Evolutionary conservation across 2,888 invertebrate species (phyloP).

Genomic region (Prenolepis imparis): DNA sequence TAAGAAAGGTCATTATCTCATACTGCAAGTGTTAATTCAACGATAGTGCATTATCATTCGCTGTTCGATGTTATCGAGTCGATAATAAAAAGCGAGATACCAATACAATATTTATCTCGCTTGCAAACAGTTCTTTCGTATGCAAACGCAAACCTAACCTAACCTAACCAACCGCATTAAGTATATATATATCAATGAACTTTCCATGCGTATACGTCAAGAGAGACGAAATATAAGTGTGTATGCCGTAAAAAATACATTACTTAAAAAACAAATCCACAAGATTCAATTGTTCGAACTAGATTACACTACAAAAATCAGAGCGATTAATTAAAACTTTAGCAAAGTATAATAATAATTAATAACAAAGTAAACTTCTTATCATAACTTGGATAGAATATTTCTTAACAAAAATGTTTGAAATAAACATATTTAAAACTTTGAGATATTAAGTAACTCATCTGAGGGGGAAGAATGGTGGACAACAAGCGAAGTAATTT

Average conservation of each 20-base stretch:
- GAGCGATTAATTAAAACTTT: no score
- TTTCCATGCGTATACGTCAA: constrained; percentile 41
- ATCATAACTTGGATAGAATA: background rate
- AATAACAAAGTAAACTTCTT: background rate
- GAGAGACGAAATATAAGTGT: constrained; percentile 23
- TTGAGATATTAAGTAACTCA: background rate
- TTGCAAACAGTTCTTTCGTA: background rate
- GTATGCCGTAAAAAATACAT: background rate
- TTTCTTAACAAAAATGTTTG: background rate
- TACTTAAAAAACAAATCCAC: background rate
- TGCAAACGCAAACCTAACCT: no score
- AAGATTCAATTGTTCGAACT: background rate
- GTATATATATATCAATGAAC: background rate
- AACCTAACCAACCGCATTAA: no score
- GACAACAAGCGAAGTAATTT: background rate
- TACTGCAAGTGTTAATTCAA: constrained; percentile 50
- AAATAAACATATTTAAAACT: background rate
- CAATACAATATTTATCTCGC: constrained; percentile 34
- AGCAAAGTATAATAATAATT: background rate
- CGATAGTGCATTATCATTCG: constrained; percentile 45
- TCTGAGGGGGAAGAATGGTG: no score
- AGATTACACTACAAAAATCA: background rate
- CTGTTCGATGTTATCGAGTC: constrained; percentile 48
- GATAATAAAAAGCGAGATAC: constrained; percentile 39
- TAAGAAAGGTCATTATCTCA: constrained; percentile 58